Base-by-base conservation (phyloP, 2,888 invertebrate genomes). In the Pseudanteris insignis region DNA sequence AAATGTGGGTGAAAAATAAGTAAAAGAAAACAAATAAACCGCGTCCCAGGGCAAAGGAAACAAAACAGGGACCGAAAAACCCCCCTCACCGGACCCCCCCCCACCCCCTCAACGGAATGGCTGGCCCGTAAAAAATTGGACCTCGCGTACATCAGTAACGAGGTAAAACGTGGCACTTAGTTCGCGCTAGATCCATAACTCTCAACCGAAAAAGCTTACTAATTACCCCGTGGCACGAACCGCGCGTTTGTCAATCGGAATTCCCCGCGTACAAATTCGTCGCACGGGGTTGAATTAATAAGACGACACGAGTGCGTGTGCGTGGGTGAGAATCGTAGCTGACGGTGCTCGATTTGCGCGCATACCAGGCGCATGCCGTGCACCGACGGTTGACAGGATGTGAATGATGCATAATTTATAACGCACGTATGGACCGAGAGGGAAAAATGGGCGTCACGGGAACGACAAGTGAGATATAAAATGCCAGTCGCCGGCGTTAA, bases 371-470 rank as follows among this genome's bases (percentile, higher is more conserved):
- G 58, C 58, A 69, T 72, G 65, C 68, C 70, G 66, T 65, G 64
- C 68, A 64, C 55, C 71, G 74, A 74, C 76, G 75, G 67, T 69
- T 70, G 61, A 62, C 62, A 63, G 69, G 68, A 67, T 69, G 72
- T 69, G 75, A 76, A 75, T 75, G 73, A 77, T 78, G 73, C 69
- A 73, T 76, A 78, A 78, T 78, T 78, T 77, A 78, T 76, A 76
- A 76, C 71, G 67, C 60, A 37, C 29, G 36, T 9, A 32, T 29
- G 48, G 32, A 38, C 54, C 47, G 63, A 38, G 30, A 18, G 55
- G 53, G n/a, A n/a, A 41, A 40, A 53, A 50, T 44, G 46, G 47
- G 57, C 40, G 46, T 34, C 32, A 13, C 26, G 44, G 40, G 44
- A 32, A 14, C 30, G 24, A 15, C 37, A 47, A 25, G 50, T 54